Evolutionary conservation across 2,797 vertebrate species (phyloP), one percentile per base, ranked within the genome.

Genomic region (Podarcis siculus): DNA sequence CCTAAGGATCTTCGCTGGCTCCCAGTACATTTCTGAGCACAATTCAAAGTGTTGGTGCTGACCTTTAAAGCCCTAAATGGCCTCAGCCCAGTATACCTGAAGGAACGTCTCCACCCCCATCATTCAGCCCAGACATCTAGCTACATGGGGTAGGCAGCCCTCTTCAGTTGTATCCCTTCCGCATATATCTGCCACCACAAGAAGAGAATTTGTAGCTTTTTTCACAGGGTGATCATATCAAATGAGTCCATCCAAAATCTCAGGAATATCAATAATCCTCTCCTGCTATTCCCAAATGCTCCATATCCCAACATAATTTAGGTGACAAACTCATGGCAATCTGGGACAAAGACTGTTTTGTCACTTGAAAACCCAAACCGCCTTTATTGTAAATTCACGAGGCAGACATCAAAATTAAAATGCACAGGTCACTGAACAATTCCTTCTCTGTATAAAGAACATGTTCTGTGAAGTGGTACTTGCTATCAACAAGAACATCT

Each of bases 311-410:
- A 96, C 82, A 69, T 19, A 55, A 82, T 15, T 35, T 69, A 55
- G n/a, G 30, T 27, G 19, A 45, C 32, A 58, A n/a, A 17, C 4
- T 32, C 19, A 19, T 32, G 95, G 89, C 90, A 96, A 94, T 55
- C 19, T 82, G 75, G 30, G 86, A 96, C 83, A 85, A 93, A 88
- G 69, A 86, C 42, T 94, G 82, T 87, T 92, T 92, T 90, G 37
- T 76, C 94, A 82, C 58, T 95, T 93, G 58, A 89, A 95, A 93
- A 91, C 85, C 95, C 93, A 96, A 96, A 94, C 91, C 86, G 91
- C 66, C 89, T 96, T 96, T 96, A 97, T 96, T 96, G 92, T 86
- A 95, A 93, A 90, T 89, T 88, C 55, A 92, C 87, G 85, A 82
- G 85, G 83, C 91, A 93, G 91, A 81, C 92, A 94, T 94, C 95